Base-by-base conservation (phyloP, 2,888 invertebrate species). In the Drosophila barbarae region DNA sequence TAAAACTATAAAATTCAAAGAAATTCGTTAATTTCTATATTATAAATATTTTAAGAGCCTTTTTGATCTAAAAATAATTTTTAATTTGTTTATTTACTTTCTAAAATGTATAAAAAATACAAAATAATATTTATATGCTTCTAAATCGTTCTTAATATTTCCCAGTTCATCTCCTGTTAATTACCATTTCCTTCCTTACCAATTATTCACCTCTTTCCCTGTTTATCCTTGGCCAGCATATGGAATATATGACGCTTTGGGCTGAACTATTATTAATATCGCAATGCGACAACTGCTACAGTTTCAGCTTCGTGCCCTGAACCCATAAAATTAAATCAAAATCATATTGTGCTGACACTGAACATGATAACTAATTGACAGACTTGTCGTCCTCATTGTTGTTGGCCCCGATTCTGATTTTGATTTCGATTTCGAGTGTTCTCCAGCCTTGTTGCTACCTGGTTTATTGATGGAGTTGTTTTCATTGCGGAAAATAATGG, bases 321-420 rank as follows among this genome's bases (percentile, higher is more conserved):
- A 42, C 56, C 66, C 63, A 63, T 49, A 69, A 82, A 80, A 80
- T 80, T 83, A 77, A 80, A 80, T 80, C 79, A 80, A 76, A 81
- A 69, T 78, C 78, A 47, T 73, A 75, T 71, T 67, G 63, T 72
- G 73, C 69, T 80, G 80, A 80, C 80, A 80, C 65, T 64, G 67
- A 70, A 80, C 80, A 80, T 76, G 83, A 83, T 77, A 80, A 77
- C 80, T 80, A 83, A 83, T 83, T 80, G 80, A 83, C 80, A 77
- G 73, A 77, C 60, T 67, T 66, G 68, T 49, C 58, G 56, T 58
- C 71, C 68, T 51, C 59, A 63, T 44, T 65, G 73, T 47, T 61
- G 58, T 41, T 46, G 46, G 46, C 46, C 46, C 46, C 36, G 36
- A 36, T 36, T 36, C 15, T 15, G 34, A 28, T 44, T 42, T 42